Percentiles rank a stretch among this genome's conserved stretches.
Evolutionary conservation across 53 echinoderm and acorn worm genomes (phyloP).

Genomic region (Antedon mediterranea): DNA sequence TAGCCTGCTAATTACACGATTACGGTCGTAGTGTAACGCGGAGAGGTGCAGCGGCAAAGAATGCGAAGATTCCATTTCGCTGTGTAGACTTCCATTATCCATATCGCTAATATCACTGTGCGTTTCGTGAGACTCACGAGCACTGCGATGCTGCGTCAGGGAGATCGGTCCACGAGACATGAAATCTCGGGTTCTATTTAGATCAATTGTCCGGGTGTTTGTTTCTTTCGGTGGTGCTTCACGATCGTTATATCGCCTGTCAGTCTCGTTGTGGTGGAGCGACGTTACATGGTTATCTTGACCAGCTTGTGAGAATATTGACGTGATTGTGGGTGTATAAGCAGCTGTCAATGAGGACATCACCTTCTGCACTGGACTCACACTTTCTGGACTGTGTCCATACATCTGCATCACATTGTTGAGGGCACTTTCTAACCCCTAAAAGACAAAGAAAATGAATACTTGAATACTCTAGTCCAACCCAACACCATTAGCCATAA

Average conservation of each 20-base stretch:
- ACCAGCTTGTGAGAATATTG: conserved; percentile 35
- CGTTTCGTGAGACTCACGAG: neutral
- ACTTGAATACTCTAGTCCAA: neutral
- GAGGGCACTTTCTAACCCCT: conserved; percentile 43
- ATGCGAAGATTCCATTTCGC: neutral
- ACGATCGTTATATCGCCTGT: neutral
- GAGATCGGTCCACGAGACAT: conserved; percentile 1
- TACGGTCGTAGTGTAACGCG: neutral
- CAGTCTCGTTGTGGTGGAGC: conserved; percentile 15
- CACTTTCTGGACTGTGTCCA: conserved; percentile 16
- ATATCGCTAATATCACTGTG: neutral
- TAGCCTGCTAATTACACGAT: neutral
- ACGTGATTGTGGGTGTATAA: conserved; percentile 31
- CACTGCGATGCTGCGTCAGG: conserved; percentile 9
- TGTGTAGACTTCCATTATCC: neutral
- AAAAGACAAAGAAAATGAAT: neutral
- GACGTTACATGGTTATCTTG: conserved; percentile 13
- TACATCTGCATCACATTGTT: conserved; percentile 51
- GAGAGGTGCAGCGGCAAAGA: neutral
- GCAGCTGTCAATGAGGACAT: conserved; percentile 7
- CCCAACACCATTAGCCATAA: no score
- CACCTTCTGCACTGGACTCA: conserved; percentile 16
- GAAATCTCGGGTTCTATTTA: conserved; percentile 39
- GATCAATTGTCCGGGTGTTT: conserved; percentile 26
- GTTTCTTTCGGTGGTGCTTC: conserved; percentile 1